Evolutionary conservation across 2,113 vertebrate species (phyloP), one percentile per base, ranked within the genome.

Genomic region (Microcebus griseorufus): DNA sequence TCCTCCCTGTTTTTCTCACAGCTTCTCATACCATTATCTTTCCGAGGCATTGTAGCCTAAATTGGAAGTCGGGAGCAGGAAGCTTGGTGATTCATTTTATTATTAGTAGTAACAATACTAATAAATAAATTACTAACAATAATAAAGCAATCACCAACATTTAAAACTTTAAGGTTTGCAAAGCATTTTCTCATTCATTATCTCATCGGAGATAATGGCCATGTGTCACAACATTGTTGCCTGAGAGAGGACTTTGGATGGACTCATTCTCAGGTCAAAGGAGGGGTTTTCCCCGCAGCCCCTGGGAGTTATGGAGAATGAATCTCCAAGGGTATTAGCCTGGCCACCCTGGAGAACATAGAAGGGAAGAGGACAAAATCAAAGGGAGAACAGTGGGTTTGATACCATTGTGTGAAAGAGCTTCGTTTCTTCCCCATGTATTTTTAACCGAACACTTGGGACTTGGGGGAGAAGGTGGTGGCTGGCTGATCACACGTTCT

Each of bases 401-500:
- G 58, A 65, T 53, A 58, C 67, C 73, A 16, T 64, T 42, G 9
- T 45, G 18, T 16, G 78, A 79, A 78, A 58, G 82, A n/a, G 3
- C 51, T 96, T 72, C 69, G 39, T 76, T 88, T 83, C 88, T 89
- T 75, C 70, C 42, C 70, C 42, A 39, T 88, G 9, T 84, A 88
- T 69, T 95, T 97, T 97, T 97, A 94, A 95, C 27, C 48, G 84
- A 79, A 55, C 82, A 65, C 75, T 94, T 94, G 97, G 90, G 96
- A 93, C 55, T 25, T 17, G 39, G 67, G 27, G 62, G 11, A 25
- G 4, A 13, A 29, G 76, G 83, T 90, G 81, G 67, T 92, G 62
- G 53, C 64, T 64, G 42, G 64, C 93, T 89, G 86, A 97, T 80
- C 80, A 81, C 86, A 94, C 13, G 5, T 16, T 51, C 93, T 94